A percentile compares a stretch with the other conserved stretches of the same genome.
Conservation (phyloP, 2,888 invertebrate species). For the Linnaemya vulpina region DNA sequence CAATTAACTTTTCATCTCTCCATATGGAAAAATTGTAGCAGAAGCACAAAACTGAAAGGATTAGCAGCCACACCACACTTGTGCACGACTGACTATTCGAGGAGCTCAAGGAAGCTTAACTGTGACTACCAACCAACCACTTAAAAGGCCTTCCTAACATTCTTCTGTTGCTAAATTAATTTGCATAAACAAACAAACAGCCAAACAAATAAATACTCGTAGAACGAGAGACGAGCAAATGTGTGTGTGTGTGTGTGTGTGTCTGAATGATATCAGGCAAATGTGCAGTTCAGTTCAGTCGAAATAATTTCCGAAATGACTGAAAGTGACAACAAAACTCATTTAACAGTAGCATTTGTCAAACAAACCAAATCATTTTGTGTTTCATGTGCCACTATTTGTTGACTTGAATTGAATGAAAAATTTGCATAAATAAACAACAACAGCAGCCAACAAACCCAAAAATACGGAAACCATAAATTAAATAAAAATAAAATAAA, state of each 20-base stretch:
- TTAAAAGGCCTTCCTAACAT: conserved; percentile 27
- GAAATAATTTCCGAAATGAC: conserved; percentile 27
- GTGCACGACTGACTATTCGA: neutral
- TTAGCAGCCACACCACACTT: conserved; percentile 37
- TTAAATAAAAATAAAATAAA: conserved; percentile 46
- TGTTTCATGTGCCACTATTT: conserved; percentile 38
- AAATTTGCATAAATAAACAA: conserved; percentile 82
- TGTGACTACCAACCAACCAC: conserved; percentile 37
- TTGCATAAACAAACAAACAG: conserved; percentile 78
- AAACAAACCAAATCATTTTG: conserved; percentile 75
- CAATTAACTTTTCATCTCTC: conserved; percentile 31
- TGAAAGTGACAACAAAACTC: conserved; percentile 45
- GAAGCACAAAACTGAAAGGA: conserved; percentile 43
- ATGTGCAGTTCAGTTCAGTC: conserved; percentile 15
- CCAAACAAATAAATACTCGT: conserved; percentile 22
- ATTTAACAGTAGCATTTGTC: conserved; percentile 77
- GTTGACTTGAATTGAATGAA: conserved; percentile 52
- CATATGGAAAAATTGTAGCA: conserved; percentile 39
- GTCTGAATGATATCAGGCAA: conserved; percentile 74
- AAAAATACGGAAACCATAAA: conserved; percentile 61
- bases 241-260: too few species aligned
- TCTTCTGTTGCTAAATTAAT: conserved; percentile 69
- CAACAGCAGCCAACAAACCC: conserved; percentile 70
- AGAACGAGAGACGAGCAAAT: conserved; percentile 31
- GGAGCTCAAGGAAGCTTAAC: conserved; percentile 23